Base-by-base conservation (phyloP, 2,113 vertebrate genomes). In the Hipposideros armiger region DNA sequence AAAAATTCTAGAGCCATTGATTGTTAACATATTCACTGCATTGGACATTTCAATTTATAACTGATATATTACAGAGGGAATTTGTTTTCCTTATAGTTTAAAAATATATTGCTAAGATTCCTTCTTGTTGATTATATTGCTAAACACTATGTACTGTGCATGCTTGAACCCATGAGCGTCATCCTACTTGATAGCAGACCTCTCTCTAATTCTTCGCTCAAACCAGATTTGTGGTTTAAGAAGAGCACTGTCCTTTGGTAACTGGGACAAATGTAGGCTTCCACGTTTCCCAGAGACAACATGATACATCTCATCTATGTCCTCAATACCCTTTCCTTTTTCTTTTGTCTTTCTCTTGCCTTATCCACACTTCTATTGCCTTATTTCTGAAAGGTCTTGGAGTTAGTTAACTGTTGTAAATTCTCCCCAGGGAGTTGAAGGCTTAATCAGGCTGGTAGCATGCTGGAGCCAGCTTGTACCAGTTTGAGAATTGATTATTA, bases 21-120 rank as follows among this genome's bases (percentile, higher is more conserved):
- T 5, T 52, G 22, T 92, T 32, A 87, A n/a, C 32, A 58, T 54
- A 83, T 36, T 78, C 7, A 50, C 6, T 78, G 81, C 52, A 56
- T 40, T 73, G 89, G 73, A 93, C 52, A 90, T 62, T 22, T 82
- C 47, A 87, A 30, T 69, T 86, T 90, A 80, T 73, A 95, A 88
- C 2, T n/a, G 26, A 52, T 56, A 66, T 24, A 64, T 26, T 96
- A 50, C 2, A 78, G 58, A 94, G 78, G 66, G 52, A 70, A 80
- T 36, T 93, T 91, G 36, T 36, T 94, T 92, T 76, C 72, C 40
- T 94, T 78, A 62, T 47, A 76, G 62, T 86, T 77, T 58, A 69
- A 72, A 54, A 5, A 54, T 17, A 54, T 54, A 19, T 17, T 19
- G 52, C 52, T 54, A 54, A 54, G 14, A 54, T 54, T 54, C 14